Conservation (phyloP, 2,797 vertebrate genomes). For the Smutsia gigantea region DNA sequence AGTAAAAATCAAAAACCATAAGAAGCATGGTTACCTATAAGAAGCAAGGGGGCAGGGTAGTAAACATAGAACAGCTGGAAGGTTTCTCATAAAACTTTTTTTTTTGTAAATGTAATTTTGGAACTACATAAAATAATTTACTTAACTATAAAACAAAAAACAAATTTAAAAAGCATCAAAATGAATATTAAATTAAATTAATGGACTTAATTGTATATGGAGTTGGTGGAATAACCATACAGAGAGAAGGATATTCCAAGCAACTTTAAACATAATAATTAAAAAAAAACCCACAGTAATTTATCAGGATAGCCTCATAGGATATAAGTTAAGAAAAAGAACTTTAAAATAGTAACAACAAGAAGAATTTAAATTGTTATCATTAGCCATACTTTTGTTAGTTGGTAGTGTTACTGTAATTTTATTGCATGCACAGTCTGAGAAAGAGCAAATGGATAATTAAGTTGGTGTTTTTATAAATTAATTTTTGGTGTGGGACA, state of each 20-base stretch:
- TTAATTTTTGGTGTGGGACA: constrained; percentile 4
- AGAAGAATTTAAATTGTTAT: constrained; percentile 33
- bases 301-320: not conserved
- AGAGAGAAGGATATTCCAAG: not conserved
- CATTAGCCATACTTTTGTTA: not conserved
- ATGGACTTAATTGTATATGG: constrained; percentile 28
- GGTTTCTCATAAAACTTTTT: constrained; percentile 31
- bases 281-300: not conserved
- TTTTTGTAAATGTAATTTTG: not conserved
- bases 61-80: not conserved
- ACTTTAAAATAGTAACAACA: constrained; percentile 17
- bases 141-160: constrained; percentile 54
- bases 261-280: not conserved
- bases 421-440: not conserved
- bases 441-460: constrained; percentile 42
- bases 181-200: constrained; percentile 38
- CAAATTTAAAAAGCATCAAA: constrained; percentile 1
- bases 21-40: not conserved
- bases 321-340: constrained; percentile 39
- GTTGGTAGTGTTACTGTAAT: not conserved
- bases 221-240: not conserved
- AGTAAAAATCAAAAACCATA: constrained; percentile 47
- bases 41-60: not conserved
- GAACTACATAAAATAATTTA: constrained; percentile 20
- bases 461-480: constrained; percentile 17